A percentile compares a stretch with the other conserved stretches of the same genome.
Conservation (phyloP, 2,888 invertebrate species). For the Pollenia amentaria region DNA sequence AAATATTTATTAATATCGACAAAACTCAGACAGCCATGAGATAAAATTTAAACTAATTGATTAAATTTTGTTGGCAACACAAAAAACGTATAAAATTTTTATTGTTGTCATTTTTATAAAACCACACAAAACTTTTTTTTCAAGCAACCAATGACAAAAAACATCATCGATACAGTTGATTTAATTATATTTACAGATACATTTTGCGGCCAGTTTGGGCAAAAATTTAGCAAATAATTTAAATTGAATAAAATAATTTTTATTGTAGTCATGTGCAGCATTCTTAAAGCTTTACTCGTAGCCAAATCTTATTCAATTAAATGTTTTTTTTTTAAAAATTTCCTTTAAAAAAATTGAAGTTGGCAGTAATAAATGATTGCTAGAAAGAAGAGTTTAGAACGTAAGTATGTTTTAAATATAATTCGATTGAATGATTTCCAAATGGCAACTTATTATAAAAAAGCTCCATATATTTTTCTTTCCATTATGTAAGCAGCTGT, state of each 20-base stretch:
- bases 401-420: no score
- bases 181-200: neutral
- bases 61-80: neutral
- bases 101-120: neutral
- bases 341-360: neutral
- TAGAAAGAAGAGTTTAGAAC: no score
- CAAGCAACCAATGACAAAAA: neutral
- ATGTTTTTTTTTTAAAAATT: neutral
- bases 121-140: no score
- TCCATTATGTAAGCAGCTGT: no score
- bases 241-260: no score
- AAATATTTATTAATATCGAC: no score
- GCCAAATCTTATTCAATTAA: neutral
- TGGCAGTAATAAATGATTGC: constrained; percentile 28
- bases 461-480: no score
- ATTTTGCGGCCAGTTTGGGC: neutral
- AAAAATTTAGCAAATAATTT: no score
- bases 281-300: no score
- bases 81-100: neutral
- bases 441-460: neutral
- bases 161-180: constrained; percentile 7
- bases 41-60: neutral
- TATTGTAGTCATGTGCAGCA: no score
- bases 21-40: neutral
- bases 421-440: neutral